Evolutionary conservation across 1,140 invertebrate species (phyloP).

Genomic region (Sminthurides bifidus): DNA sequence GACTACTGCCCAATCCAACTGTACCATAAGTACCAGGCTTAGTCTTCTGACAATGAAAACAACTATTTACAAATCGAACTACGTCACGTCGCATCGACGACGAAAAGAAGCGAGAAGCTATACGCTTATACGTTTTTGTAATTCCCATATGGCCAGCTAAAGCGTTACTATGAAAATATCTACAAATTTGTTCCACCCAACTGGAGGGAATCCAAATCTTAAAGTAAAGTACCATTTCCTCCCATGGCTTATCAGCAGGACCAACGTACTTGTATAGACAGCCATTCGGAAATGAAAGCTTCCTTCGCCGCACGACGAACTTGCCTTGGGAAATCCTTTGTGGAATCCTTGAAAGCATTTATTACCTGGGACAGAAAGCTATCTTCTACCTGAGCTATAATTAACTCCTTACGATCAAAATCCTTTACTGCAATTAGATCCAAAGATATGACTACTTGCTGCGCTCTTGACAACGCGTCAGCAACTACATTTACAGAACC

Average conservation of each 20-base stretch:
- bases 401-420: not conserved
- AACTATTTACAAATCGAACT: not conserved
- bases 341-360: not conserved
- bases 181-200: not conserved
- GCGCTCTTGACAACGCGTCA: not conserved
- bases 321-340: not conserved
- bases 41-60: not conserved
- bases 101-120: slow-evolving; percentile 29
- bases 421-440: not conserved
- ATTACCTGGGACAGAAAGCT: too few species aligned
- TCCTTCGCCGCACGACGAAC: not conserved
- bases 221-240: not conserved
- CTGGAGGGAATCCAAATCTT: not conserved
- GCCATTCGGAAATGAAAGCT: not conserved
- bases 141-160: slow-evolving; percentile 6
- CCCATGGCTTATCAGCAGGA: slow-evolving; percentile 6
- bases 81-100: slow-evolving; percentile 33
- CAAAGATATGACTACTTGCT: too few species aligned
- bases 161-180: not conserved
- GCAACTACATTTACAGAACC: not conserved
- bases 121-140: slow-evolving; percentile 4
- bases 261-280: not conserved
- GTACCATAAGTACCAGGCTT: not conserved
- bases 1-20: not conserved
- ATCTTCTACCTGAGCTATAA: not conserved